Conservation (phyloP, 2,888 invertebrate genomes). For the Iselma pallidipennis region DNA sequence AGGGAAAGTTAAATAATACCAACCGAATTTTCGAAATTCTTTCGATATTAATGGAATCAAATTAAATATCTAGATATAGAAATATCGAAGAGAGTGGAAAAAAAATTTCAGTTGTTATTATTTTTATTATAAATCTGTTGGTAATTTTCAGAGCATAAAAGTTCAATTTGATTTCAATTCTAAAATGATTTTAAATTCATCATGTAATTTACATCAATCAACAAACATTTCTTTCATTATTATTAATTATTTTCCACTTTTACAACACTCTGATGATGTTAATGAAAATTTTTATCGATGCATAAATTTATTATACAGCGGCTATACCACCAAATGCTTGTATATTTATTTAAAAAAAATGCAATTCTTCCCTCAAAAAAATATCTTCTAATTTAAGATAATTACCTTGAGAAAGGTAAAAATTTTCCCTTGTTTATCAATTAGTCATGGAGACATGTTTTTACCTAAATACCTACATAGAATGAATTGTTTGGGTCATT, state of each 20-base stretch:
- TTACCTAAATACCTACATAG: too few relatives aligned
- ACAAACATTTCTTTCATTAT: background rate
- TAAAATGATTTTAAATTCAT: conserved; percentile 3
- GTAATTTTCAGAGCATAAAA: conserved; percentile 16
- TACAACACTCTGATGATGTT: background rate
- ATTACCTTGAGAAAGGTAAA: too few relatives aligned
- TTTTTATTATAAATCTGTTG: background rate
- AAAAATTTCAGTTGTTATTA: too few relatives aligned
- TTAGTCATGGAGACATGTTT: too few relatives aligned
- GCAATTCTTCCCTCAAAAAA: too few relatives aligned
- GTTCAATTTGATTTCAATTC: conserved; percentile 18
- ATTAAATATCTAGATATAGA: background rate
- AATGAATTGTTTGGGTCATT: too few relatives aligned
- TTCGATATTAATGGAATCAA: background rate
- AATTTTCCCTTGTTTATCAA: too few relatives aligned
- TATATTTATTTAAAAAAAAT: background rate
- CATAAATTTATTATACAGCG: background rate
- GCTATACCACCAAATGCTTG: background rate
- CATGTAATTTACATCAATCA: conserved; percentile 4
- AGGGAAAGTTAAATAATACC: background rate
- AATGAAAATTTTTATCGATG: background rate
- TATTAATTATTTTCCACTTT: background rate
- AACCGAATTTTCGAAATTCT: background rate
- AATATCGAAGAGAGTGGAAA: too few relatives aligned
- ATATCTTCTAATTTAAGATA: too few relatives aligned